Conservation (phyloP, 92 coral and sea anemone species). For the Zoanthus gigantus region DNA sequence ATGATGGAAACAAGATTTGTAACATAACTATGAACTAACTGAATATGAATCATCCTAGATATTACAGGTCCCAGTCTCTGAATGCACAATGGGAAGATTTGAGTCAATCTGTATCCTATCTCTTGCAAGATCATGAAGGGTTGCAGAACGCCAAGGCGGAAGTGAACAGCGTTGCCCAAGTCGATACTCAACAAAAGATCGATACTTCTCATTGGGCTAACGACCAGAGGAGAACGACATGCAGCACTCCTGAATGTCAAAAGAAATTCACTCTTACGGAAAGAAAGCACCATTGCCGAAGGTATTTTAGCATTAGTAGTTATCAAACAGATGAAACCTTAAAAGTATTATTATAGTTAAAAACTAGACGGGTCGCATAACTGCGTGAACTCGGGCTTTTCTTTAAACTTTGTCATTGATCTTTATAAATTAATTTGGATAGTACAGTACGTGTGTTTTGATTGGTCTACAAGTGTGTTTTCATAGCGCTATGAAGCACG, state of each 20-base stretch:
- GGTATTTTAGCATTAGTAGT: conserved; percentile 44
- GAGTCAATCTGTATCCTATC: conserved; percentile 79
- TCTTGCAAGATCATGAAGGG: conserved; percentile 80
- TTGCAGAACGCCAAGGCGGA: conserved; percentile 60
- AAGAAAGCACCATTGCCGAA: conserved; percentile 94
- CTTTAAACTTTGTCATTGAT: too few relatives aligned
- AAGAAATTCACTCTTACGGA: conserved; percentile 87
- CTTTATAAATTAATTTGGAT: too few relatives aligned
- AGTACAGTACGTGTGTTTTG: too few relatives aligned
- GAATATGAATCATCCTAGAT: conserved; percentile 30
- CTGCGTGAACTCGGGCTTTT: too few relatives aligned
- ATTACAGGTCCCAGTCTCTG: conserved; percentile 77
- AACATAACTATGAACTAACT: not conserved
- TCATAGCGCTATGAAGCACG: too few relatives aligned
- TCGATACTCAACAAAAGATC: conserved; percentile 54
- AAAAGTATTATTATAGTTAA: too few relatives aligned
- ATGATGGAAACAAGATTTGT: too few relatives aligned
- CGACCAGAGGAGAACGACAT: conserved; percentile 57
- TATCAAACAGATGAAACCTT: not conserved
- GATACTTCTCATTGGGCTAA: conserved; percentile 80
- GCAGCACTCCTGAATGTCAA: conserved; percentile 67
- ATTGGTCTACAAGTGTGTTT: too few relatives aligned
- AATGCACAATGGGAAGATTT: conserved; percentile 92
- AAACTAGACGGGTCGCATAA: too few relatives aligned
- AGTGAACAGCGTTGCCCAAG: conserved; percentile 13